A percentile compares a stretch with the other conserved stretches of the same genome.
Evolutionary conservation across 2,113 vertebrate genomes (phyloP).

Genomic region (Maccullochella peelii): DNA sequence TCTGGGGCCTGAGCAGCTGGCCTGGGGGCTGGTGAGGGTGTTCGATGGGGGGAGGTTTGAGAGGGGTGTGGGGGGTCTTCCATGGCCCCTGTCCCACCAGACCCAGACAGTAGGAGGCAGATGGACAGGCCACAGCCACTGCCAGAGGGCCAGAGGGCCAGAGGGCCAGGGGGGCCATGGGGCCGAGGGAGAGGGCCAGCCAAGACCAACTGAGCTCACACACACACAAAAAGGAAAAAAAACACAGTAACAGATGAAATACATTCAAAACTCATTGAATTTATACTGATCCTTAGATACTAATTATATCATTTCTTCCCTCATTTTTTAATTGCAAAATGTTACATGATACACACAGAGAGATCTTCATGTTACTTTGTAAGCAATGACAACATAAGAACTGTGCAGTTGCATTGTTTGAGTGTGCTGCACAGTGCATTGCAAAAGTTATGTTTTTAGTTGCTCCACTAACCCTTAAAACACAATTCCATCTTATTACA

Average conservation of each 20-base stretch:
- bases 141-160: conserved; percentile 82
- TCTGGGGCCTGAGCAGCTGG: conserved; percentile 80
- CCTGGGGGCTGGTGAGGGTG: conserved; percentile 70
- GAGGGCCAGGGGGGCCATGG: conserved; percentile 74
- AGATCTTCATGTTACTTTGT: background rate
- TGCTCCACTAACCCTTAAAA: background rate
- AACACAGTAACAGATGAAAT: conserved; percentile 26
- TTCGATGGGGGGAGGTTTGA: conserved; percentile 42
- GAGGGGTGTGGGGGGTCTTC: conserved; percentile 60
- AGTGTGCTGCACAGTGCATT: background rate
- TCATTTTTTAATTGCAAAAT: background rate
- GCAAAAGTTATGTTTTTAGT: background rate
- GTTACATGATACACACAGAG: background rate
- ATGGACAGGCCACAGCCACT: conserved; percentile 82
- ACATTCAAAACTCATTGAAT: background rate
- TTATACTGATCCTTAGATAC: background rate
- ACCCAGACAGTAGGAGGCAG: conserved; percentile 82
- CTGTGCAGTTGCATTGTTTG: background rate
- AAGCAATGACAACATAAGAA: background rate
- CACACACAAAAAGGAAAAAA: background rate
- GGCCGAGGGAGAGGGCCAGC: conserved; percentile 71
- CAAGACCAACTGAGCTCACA: conserved; percentile 59
- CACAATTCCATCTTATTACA: background rate
- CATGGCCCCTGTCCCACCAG: conserved; percentile 74
- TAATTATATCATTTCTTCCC: too few species aligned